A percentile compares a stretch with the other conserved stretches of the same genome.
phyloP scores from a whole-genome alignment of 2,888 invertebrate genomes.

The Aleiodes leptofemur region DNA sequence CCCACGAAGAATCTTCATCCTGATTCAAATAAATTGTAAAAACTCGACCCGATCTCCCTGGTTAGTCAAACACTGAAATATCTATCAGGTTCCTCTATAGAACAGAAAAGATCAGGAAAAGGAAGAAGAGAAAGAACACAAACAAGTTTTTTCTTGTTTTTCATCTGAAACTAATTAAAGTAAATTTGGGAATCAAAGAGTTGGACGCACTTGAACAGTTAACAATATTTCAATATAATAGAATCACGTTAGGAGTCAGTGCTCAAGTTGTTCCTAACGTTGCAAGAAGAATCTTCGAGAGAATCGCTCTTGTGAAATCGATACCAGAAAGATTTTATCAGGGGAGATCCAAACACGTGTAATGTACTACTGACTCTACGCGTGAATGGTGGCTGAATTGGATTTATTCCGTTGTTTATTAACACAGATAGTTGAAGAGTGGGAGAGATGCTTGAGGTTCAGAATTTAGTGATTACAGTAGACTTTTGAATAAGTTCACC shows the following conservation, averaged over 20 bases:
- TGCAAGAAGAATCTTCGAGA: conserved; percentile 31
- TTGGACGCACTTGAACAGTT: conserved; percentile 11
- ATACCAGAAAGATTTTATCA: conserved; percentile 73
- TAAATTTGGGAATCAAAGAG: neutral
- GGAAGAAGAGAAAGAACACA: neutral
- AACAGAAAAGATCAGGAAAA: neutral
- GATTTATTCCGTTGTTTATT: conserved; percentile 70
- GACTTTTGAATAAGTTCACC: no score
- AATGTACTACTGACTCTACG: conserved; percentile 70
- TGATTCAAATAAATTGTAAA: neutral
- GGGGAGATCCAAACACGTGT: conserved; percentile 72
- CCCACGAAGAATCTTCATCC: neutral
- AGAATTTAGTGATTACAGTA: no score
- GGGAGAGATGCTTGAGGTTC: neutral
- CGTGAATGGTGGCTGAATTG: conserved; percentile 64
- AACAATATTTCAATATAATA: conserved; percentile 21
- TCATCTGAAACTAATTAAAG: neutral
- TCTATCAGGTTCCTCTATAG: neutral
- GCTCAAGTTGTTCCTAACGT: conserved; percentile 4
- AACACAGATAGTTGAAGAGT: conserved; percentile 38
- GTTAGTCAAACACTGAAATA: neutral
- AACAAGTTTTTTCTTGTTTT: neutral
- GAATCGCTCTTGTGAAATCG: conserved; percentile 72
- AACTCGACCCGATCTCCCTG: neutral
- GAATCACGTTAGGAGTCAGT: neutral